Evolutionary conservation across 2,888 invertebrate genomes (phyloP).

Genomic region (Eupeodes luniger): DNA sequence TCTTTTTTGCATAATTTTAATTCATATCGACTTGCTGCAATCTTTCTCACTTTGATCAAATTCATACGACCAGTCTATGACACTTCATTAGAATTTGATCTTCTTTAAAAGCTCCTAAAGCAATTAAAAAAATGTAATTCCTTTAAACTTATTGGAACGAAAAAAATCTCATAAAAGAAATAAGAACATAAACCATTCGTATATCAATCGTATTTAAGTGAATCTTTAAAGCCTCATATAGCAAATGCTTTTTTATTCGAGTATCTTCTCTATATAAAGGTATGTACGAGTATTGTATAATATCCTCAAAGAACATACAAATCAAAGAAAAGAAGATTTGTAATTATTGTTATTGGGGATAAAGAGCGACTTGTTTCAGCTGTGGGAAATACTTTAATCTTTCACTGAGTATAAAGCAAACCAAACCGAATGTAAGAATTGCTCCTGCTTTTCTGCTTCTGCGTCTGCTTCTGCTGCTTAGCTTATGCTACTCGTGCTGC

Average conservation of each 20-base stretch:
- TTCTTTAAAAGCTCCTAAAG: neutral
- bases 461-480: neutral
- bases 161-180: neutral
- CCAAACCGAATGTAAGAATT: neutral
- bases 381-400: slow-evolving; percentile 41
- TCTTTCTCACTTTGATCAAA: neutral
- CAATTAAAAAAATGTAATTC: slow-evolving; percentile 13
- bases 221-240: slow-evolving; percentile 8
- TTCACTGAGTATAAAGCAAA: slow-evolving; percentile 10
- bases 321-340: slow-evolving; percentile 43
- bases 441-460: neutral
- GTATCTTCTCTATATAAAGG: neutral
- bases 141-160: neutral
- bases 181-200: slow-evolving; percentile 19
- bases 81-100: neutral
- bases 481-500: neutral
- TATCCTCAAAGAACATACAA: slow-evolving; percentile 30
- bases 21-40: no score
- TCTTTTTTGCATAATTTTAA: no score
- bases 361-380: slow-evolving; percentile 35
- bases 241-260: neutral
- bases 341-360: slow-evolving; percentile 45
- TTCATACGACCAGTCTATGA: neutral
- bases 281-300: neutral
- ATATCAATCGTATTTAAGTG: neutral